phyloP scores from a whole-genome alignment of 2,113 vertebrate genomes.

The Struthio camelus region DNA sequence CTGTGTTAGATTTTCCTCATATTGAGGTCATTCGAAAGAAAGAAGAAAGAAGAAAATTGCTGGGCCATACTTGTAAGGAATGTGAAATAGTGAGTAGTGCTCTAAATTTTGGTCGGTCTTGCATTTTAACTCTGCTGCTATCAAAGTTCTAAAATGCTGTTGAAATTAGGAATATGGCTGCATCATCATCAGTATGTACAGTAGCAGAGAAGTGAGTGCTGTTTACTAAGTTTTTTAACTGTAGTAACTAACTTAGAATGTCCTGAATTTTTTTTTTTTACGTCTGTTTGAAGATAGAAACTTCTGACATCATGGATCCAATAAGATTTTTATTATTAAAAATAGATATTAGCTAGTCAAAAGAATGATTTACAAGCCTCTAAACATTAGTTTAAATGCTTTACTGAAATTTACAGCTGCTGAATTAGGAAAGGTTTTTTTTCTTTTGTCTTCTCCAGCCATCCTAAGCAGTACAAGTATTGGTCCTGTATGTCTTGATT shows the following conservation, averaged over 20 bases:
- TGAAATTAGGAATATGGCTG: not conserved
- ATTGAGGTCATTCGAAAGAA: slow-evolving; percentile 94
- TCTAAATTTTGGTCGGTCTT: not conserved
- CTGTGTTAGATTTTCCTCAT: slow-evolving; percentile 82
- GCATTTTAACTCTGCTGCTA: not conserved
- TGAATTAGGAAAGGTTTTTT: not conserved
- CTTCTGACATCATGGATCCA: not conserved
- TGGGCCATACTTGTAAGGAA: slow-evolving; percentile 94
- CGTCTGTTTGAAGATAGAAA: not conserved
- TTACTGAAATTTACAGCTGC: not conserved
- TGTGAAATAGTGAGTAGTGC: slow-evolving; percentile 90
- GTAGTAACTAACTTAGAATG: not conserved
- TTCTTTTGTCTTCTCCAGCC: not conserved
- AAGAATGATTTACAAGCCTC: not conserved
- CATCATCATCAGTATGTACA: not conserved
- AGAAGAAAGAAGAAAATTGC: slow-evolving; percentile 92
- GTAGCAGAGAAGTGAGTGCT: not conserved
- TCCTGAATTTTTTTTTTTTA: not conserved
- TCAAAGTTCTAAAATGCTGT: not conserved
- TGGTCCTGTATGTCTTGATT: not conserved
- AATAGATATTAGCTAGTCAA: not conserved
- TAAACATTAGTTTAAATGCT: not conserved
- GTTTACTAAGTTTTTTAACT: not conserved
- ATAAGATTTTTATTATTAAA: not conserved
- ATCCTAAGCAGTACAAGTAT: too few species aligned